These are phyloP conservation scores for Mormyrus lacerda DNA, from an alignment of 2,113 vertebrate species.

Conservation along the genomic window DNA sequence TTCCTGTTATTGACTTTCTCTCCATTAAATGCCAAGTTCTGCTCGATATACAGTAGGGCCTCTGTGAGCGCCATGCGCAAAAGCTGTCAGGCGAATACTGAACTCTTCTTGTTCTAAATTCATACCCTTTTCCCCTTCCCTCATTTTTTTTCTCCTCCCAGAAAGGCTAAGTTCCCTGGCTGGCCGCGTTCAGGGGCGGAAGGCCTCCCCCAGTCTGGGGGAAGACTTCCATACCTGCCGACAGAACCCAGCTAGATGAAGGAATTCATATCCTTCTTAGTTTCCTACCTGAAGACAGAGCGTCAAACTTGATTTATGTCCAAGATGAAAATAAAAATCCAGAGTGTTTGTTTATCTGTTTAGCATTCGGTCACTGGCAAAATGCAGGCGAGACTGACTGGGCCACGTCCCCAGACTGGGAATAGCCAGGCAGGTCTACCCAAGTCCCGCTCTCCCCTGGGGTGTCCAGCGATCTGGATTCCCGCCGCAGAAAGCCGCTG, in stretches of 20 bases:
- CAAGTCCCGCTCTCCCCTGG: neutral
- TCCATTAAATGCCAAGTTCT: conserved; percentile 51
- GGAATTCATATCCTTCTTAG: neutral
- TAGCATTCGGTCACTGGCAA: neutral
- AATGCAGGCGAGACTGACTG: neutral
- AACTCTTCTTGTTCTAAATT: conserved; percentile 13
- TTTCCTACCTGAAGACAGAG: conserved; percentile 7
- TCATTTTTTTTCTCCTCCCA: neutral
- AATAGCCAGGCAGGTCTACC: neutral
- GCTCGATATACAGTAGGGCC: conserved; percentile 41
- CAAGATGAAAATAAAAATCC: neutral
- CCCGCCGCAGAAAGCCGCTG: neutral
- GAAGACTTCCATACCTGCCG: neutral
- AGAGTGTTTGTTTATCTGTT: neutral
- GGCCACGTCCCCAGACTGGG: neutral
- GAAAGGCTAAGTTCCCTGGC: neutral
- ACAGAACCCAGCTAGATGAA: neutral
- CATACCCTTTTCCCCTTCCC: neutral
- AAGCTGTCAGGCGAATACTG: conserved; percentile 17
- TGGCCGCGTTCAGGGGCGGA: neutral
- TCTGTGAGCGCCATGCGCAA: conserved; percentile 39
- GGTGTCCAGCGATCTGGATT: neutral
- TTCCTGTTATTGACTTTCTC: conserved; percentile 87
- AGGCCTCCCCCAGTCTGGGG: neutral
- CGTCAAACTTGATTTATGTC: neutral